Evolutionary conservation across 2,113 vertebrate genomes (phyloP), one percentile per base, ranked within the genome.

Genomic region (Hyla sarda): DNA sequence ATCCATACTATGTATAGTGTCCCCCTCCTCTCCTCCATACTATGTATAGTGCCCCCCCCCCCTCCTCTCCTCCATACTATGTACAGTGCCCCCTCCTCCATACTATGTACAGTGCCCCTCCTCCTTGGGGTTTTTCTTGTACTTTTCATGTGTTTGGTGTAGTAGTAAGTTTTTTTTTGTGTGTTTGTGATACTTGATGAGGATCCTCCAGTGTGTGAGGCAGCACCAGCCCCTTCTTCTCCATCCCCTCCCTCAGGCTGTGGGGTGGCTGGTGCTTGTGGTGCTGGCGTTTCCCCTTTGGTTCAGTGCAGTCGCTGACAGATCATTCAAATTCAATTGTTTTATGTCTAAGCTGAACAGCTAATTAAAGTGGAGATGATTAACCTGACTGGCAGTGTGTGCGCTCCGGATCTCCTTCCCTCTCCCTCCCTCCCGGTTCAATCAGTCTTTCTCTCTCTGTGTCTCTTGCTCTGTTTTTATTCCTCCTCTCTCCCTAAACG

Each of bases 291-390:
- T 94, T 94, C 94, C 94, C 94, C 94, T 94, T 94, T 95, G 95
- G 94, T 94, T 94, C 93, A 95, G 94, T 89, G 92, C 93, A 93
- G 94, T 94, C 92, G 93, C 95, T 95, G 95, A 95, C 95, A 95
- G 95, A 95, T 95, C 94, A 95, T 95, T 95, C 94, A 95, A 94
- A 95, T 95, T 95, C 94, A 95, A 95, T 95, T 95, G 95, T 95
- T 95, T 95, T 95, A 95, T 95, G 95, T 95, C 94, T 95, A 95
- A 95, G 94, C 94, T 93, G 95, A 96, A 95, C 95, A 96, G 95
- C 96, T 97, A 96, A 96, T 97, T 96, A 95, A 96, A 95, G 95
- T 96, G 93, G 95, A 95, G 94, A 95, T 97, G 97, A 97, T 98
- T 97, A 98, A 97, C 96, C 95, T 95, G 94, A 94, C 94, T 95